phyloP scores from a whole-genome alignment of 2,888 invertebrate genomes.

The Leucophenga montana region DNA sequence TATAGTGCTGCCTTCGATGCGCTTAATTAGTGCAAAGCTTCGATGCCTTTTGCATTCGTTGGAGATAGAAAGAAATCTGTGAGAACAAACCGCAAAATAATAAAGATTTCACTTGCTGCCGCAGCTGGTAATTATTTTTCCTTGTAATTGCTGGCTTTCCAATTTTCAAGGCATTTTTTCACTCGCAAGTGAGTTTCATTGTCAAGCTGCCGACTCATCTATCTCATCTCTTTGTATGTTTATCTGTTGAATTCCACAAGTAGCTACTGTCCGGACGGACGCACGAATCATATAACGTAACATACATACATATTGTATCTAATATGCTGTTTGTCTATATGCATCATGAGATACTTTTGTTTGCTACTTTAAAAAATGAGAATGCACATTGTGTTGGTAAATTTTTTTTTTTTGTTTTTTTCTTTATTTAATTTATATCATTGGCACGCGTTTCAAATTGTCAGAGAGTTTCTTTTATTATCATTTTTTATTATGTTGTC shows the following conservation, averaged over 20 bases:
- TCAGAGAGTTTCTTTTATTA: neutral
- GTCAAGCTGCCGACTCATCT: too few species aligned
- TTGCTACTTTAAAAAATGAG: slow-evolving; percentile 3
- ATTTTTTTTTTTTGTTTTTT: too few species aligned
- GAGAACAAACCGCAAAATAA: slow-evolving; percentile 9
- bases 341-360: slow-evolving; percentile 1
- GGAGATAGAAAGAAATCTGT: neutral
- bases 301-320: neutral
- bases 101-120: slow-evolving; percentile 10
- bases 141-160: slow-evolving; percentile 13
- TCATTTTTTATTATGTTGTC: neutral
- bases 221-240: too few species aligned
- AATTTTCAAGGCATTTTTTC: neutral
- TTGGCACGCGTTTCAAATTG: slow-evolving; percentile 4
- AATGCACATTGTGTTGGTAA: neutral
- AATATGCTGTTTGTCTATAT: neutral
- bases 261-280: too few species aligned
- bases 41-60: neutral
- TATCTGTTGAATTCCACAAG: too few species aligned
- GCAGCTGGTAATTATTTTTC: slow-evolving; percentile 14
- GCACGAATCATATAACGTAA: too few species aligned
- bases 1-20: neutral
- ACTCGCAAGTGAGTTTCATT: too few species aligned
- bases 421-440: neutral
- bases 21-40: slow-evolving; percentile 9